These are phyloP conservation scores for Hemibagrus guttatus DNA, from an alignment of 2,797 vertebrate genomes.

Conservation along the genomic window DNA sequence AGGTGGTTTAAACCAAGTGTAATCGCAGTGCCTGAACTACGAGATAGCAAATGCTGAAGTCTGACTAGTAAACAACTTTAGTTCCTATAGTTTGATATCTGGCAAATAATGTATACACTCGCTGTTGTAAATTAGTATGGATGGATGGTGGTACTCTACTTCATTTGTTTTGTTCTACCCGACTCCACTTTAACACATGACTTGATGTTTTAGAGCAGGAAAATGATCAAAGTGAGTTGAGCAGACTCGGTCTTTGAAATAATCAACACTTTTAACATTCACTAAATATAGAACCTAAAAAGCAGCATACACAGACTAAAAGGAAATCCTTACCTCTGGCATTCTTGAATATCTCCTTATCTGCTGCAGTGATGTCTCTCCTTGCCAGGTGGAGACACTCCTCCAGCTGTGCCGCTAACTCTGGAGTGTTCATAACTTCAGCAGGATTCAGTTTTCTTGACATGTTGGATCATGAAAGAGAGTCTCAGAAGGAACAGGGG, in stretches of 20 bases:
- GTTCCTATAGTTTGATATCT: neutral
- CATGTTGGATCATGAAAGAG: neutral
- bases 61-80: too few relatives aligned
- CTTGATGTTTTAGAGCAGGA: too few relatives aligned
- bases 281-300: neutral
- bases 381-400: slow-evolving; percentile 32
- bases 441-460: neutral
- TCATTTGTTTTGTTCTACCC: neutral
- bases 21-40: neutral
- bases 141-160: neutral
- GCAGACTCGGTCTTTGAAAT: neutral
- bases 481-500: neutral
- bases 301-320: neutral
- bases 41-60: neutral
- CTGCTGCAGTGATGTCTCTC: slow-evolving; percentile 38
- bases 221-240: neutral
- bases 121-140: neutral
- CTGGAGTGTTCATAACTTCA: slow-evolving; percentile 27
- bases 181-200: neutral
- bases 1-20: slow-evolving; percentile 25
- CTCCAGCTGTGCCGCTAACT: slow-evolving; percentile 53
- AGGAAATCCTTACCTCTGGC: slow-evolving; percentile 54
- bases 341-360: slow-evolving; percentile 54
- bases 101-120: neutral
- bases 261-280: neutral